phyloP scores from a whole-genome alignment of 2,888 invertebrate genomes.

The Alentia gelatinosa region DNA sequence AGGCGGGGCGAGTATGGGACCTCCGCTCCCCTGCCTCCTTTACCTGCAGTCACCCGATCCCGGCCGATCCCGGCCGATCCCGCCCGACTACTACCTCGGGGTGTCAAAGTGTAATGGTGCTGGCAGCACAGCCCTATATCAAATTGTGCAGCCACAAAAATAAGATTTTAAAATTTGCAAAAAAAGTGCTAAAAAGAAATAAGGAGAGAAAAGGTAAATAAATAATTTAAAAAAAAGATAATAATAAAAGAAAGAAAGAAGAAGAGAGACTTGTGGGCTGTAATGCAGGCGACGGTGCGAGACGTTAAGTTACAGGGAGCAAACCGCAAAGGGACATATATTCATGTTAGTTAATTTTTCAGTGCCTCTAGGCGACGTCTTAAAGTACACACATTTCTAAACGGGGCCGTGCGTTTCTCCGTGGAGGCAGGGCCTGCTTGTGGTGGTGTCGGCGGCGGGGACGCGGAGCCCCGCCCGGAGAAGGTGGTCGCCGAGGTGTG shows the following conservation, averaged over 20 bases:
- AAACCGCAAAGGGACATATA: neutral
- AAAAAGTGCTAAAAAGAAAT: neutral
- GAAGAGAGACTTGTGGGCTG: neutral
- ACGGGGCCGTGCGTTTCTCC: neutral
- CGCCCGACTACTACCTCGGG: neutral
- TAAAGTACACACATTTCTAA: neutral
- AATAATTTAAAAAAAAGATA: neutral
- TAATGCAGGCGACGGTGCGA: neutral
- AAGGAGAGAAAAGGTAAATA: neutral
- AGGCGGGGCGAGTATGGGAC: neutral
- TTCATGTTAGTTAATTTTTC: neutral
- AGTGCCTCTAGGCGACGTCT: neutral
- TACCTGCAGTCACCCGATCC: neutral
- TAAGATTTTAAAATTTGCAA: neutral
- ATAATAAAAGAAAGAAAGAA: neutral
- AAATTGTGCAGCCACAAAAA: neutral
- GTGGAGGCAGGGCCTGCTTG: neutral
- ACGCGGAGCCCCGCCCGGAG: neutral
- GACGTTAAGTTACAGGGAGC: neutral
- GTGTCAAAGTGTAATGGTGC: neutral
- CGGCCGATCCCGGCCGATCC: neutral
- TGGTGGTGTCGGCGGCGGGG: too few species aligned
- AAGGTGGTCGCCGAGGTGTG: constrained; percentile 1
- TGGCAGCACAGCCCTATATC: neutral
- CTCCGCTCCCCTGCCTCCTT: neutral